phyloP scores from a whole-genome alignment of 2,888 invertebrate species.

The Dasypogon diadema region DNA sequence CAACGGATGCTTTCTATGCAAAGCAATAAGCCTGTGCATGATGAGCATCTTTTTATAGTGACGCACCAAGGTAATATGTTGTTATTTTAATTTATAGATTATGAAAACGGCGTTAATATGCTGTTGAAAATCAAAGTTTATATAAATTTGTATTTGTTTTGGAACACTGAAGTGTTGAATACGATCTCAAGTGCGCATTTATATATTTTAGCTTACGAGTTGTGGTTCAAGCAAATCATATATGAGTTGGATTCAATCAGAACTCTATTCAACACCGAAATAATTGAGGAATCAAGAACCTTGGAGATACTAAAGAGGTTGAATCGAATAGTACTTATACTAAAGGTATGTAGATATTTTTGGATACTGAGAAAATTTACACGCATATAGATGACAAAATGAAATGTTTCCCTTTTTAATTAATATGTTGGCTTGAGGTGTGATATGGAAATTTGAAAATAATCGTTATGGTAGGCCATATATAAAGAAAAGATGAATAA shows the following conservation, averaged over 20 bases:
- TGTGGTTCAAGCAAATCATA: slow-evolving; percentile 99
- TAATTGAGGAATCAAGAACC: slow-evolving; percentile 90
- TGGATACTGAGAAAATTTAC: too few relatives aligned
- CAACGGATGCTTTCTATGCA: slow-evolving; percentile 85
- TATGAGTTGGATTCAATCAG: slow-evolving; percentile 96
- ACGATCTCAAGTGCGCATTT: too few relatives aligned
- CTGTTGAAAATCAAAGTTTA: too few relatives aligned
- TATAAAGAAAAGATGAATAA: too few relatives aligned
- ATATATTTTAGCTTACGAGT: slow-evolving; percentile 91
- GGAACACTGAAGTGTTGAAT: too few relatives aligned
- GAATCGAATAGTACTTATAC: slow-evolving; percentile 90
- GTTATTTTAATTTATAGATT: neutral
- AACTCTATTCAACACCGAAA: slow-evolving; percentile 78
- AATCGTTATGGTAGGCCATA: too few relatives aligned
- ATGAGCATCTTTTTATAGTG: slow-evolving; percentile 97
- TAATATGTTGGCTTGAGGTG: too few relatives aligned
- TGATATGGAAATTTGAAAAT: too few relatives aligned
- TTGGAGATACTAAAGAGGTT: slow-evolving; percentile 92
- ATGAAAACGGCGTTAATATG: too few relatives aligned
- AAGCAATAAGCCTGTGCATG: slow-evolving; percentile 84
- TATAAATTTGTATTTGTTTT: too few relatives aligned
- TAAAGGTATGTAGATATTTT: slow-evolving; percentile 76
- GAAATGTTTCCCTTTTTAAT: too few relatives aligned
- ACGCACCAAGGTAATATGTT: slow-evolving; percentile 94
- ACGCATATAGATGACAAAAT: too few relatives aligned